Evolutionary conservation across 92 coral and sea anemone species (phyloP).

Genomic region (Palythoa heliodiscus): DNA sequence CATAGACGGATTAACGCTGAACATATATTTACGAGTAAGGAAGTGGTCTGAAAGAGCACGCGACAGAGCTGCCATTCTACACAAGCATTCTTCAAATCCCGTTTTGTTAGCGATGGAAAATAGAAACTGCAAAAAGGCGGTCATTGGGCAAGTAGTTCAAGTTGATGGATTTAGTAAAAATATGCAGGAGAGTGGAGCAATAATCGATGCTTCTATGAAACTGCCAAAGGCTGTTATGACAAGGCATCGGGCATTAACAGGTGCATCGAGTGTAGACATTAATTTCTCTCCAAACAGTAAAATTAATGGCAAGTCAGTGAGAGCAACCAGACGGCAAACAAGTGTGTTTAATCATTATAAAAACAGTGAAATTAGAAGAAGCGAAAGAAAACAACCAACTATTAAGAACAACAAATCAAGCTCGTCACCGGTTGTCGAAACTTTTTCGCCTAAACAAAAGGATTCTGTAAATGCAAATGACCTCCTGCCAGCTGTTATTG

Average conservation of each 20-base stretch:
- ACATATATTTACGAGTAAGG: constrained; percentile 86
- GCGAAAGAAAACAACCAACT: constrained; percentile 7
- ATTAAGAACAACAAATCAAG: constrained; percentile 8
- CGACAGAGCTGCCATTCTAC: constrained; percentile 80
- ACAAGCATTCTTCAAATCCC: constrained; percentile 84
- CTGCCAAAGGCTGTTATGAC: constrained; percentile 26
- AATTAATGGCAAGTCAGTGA: constrained; percentile 34
- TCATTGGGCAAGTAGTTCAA: constrained; percentile 89
- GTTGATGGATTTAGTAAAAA: constrained; percentile 89
- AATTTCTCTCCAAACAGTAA: constrained; percentile 32
- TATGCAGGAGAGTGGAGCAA: constrained; percentile 70
- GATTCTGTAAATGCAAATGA: constrained; percentile 38
- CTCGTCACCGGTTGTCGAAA: constrained; percentile 32
- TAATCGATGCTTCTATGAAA: constrained; percentile 67
- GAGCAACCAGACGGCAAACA: neutral
- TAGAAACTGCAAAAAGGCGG: constrained; percentile 67
- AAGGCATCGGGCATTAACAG: constrained; percentile 60
- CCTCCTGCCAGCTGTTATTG: constrained; percentile 58
- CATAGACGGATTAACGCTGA: constrained; percentile 75
- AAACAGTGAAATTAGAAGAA: neutral
- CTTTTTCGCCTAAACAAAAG: constrained; percentile 23
- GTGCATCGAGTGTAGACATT: constrained; percentile 46
- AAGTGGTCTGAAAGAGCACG: constrained; percentile 96
- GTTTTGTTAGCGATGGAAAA: constrained; percentile 83
- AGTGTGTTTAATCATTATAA: neutral